These are phyloP conservation scores for Carcharodon carcharias DNA, from an alignment of 2,797 vertebrate genomes.

Conservation along the genomic window DNA sequence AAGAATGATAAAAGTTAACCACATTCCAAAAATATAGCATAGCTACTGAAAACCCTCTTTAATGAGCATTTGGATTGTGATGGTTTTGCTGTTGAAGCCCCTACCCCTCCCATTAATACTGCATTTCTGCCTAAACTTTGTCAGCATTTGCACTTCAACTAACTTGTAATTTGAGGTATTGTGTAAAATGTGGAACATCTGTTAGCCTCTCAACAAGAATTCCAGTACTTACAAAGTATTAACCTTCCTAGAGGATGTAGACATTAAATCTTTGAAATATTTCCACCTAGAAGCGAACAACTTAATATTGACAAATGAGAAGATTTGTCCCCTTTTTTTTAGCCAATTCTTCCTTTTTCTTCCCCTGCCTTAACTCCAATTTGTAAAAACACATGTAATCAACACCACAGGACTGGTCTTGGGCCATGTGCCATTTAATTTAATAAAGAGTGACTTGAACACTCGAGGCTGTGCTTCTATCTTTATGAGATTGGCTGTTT, in stretches of 20 bases:
- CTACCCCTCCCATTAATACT: background rate
- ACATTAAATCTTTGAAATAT: background rate
- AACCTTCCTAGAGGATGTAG: background rate
- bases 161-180: conserved; percentile 10
- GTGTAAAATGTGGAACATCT: conserved; percentile 26
- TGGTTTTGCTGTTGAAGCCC: background rate
- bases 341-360: background rate
- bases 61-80: background rate
- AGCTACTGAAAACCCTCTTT: background rate
- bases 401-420: background rate
- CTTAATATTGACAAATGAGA: background rate
- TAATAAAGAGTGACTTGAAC: conserved; percentile 6
- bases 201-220: background rate
- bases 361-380: background rate
- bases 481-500: background rate
- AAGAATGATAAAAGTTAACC: background rate
- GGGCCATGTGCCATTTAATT: conserved; percentile 27
- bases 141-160: conserved; percentile 8
- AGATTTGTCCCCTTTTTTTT: background rate
- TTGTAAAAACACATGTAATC: conserved; percentile 20
- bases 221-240: background rate
- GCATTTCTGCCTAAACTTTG: background rate
- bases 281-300: background rate
- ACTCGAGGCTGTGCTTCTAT: background rate
- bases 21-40: background rate